Base-by-base conservation (phyloP, 2,888 invertebrate species). In the Odontothrips loti region DNA sequence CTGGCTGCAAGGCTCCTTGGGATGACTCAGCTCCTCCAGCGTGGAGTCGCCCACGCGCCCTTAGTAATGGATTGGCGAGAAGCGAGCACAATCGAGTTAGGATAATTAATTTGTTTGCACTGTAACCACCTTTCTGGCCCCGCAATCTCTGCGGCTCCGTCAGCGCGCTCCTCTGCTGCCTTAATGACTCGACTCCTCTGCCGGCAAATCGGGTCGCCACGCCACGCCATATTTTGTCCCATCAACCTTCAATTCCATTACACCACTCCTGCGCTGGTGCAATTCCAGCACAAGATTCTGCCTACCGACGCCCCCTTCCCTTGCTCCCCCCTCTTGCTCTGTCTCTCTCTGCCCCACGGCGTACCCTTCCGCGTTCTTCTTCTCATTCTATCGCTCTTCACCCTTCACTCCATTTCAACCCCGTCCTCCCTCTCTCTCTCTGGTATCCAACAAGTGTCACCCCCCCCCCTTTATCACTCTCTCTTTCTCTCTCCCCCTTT, bases 231-330 rank as follows among this genome's bases (percentile, higher is more conserved):
- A 75, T 75, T 75, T 75, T 75, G 68, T 75, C 27, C 68, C 68
- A 75, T 75, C 68, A 75, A 75, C 68, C 68, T 75, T 75, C 68
- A 75, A 75, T 75, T 75, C 68, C 68, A 75, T 75, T 75, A 75
- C 68, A 27, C 68, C 68, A 75, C 68, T 75, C 68, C 68, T 27
- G 68, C 6, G 68, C 68, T 75, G 68, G 68, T 75, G 68, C 68
- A 75, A 75, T 75, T 75, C 68, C 68, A 75, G 68, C 68, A 75
- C 68, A 75, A 27, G 27, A 75, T 43, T 43, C 68, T 75, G 68
- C 68, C 68, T 4, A 27, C 23, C 68, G 23, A 9, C 27, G 4
- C 23, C 68, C 27, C 23, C 23, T 23, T 11, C 23, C 23, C 68
- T 6, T 12, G 51, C n/a, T 68, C 68, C 68, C 23, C 68, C 15